Base-by-base conservation (phyloP, 2,113 vertebrate species). In the Scalopus aquaticus region DNA sequence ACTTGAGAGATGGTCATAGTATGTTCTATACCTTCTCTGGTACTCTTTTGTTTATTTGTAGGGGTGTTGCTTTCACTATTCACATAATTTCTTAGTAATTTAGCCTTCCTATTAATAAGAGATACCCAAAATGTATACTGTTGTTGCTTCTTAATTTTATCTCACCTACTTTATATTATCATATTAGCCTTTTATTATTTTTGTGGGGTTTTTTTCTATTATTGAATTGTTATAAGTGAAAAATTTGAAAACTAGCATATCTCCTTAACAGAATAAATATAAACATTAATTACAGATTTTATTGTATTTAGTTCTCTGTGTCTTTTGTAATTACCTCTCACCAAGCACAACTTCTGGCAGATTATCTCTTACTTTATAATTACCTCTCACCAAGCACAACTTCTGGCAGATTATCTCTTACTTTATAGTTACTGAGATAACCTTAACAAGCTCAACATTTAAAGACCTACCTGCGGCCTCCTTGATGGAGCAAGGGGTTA, bases 1-100 rank as follows among this genome's bases (percentile, higher is more conserved):
- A 88, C 4, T 94, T 72, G 76, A 90, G 6, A 93, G 20, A 46
- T 88, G 6, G 28, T 58, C 16, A 3, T 73, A 49, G 4, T 82
- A 39, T 74, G 78, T 90, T 91, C 91, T 76, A 19, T 87, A 42
- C 26, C 37, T 74, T 79, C 44, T 93, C 44, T 93, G n/a, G 6
- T 65, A 28, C 30, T 46, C 42, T 49, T 91, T 94, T 79, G 17
- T 46, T 67, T 81, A 32, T 89, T 94, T 91, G 83, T 51, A 46
- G 46, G 32, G 16, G 4, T 20, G 32, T 58, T 51, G 3, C 39
- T 84, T 72, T 87, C 54, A 19, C 42, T n/a, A 9, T 69, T 39
- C 32, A 82, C 83, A 4, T 32, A 35, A 51, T 79, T 69, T 90
- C 8, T 81, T 88, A 19, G 28, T 64, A 86, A 9, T 13, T 74